Evolutionary conservation across 2,113 vertebrate species (phyloP).

Genomic region (Rissa tridactyla): DNA sequence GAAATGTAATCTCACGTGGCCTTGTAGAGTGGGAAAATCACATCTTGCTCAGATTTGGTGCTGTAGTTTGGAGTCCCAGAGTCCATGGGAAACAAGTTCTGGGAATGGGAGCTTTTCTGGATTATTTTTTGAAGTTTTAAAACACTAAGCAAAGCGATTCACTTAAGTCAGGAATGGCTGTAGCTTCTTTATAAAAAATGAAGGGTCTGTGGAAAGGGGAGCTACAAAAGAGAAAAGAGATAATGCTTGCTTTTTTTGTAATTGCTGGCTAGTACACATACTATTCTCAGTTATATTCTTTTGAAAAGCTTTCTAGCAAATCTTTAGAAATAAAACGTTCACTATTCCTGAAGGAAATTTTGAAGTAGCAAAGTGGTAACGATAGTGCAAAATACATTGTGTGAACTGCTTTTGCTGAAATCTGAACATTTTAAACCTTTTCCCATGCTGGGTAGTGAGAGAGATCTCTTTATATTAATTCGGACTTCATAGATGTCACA

Average conservation of each 20-base stretch:
- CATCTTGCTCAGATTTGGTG: not conserved
- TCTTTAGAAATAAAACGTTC: not conserved
- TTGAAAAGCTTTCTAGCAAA: not conserved
- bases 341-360: slow-evolving; percentile 50
- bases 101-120: not conserved
- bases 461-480: slow-evolving; percentile 82
- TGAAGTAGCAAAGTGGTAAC: slow-evolving; percentile 34
- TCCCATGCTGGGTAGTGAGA: slow-evolving; percentile 78
- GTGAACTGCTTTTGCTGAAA: slow-evolving; percentile 70
- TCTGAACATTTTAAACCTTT: slow-evolving; percentile 65
- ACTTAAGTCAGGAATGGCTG: not conserved
- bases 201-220: not conserved
- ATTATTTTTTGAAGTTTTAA: not conserved
- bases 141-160: not conserved
- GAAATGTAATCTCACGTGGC: not conserved
- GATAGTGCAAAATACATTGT: slow-evolving; percentile 44
- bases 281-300: not conserved
- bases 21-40: not conserved
- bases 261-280: not conserved
- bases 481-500: slow-evolving; percentile 69
- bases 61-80: not conserved
- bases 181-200: not conserved
- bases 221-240: not conserved
- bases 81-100: not conserved
- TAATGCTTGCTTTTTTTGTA: not conserved